These are phyloP conservation scores for Battus philenor DNA, from an alignment of 1,140 invertebrate genomes.

Conservation along the genomic window DNA sequence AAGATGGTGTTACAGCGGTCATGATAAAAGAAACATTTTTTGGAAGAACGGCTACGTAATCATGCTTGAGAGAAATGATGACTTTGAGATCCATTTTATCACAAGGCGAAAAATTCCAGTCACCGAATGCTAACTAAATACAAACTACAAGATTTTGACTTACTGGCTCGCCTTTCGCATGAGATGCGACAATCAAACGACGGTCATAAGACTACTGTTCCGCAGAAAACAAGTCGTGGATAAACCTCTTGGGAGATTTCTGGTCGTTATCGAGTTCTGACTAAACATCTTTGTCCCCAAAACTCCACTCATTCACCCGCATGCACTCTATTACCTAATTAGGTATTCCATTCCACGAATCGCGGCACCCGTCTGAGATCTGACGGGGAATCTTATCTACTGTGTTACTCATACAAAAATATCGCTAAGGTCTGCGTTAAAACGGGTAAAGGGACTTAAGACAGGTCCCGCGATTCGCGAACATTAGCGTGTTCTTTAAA, in stretches of 20 bases:
- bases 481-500: conserved; percentile 36
- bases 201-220: too few species aligned
- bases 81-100: conserved; percentile 64
- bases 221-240: too few species aligned
- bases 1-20: conserved; percentile 26
- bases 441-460: conserved; percentile 11
- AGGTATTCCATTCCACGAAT: conserved; percentile 3
- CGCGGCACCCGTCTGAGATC: conserved; percentile 2
- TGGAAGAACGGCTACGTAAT: too few species aligned
- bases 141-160: too few species aligned
- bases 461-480: conserved; percentile 11
- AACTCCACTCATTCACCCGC: conserved; percentile 10
- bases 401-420: conserved; percentile 18
- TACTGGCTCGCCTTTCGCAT: too few species aligned
- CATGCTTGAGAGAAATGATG: conserved; percentile 32
- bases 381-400: background rate
- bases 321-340: conserved; percentile 15
- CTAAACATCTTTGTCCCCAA: conserved; percentile 19
- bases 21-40: conserved; percentile 4
- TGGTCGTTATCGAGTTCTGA: background rate
- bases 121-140: too few species aligned
- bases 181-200: too few species aligned
- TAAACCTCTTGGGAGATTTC: too few species aligned
- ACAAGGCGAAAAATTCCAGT: conserved; percentile 46
- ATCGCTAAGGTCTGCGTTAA: conserved; percentile 10